Evolutionary conservation across 92 coral and sea anemone genomes (phyloP).

Genomic region (Epizoanthus stellaris): DNA sequence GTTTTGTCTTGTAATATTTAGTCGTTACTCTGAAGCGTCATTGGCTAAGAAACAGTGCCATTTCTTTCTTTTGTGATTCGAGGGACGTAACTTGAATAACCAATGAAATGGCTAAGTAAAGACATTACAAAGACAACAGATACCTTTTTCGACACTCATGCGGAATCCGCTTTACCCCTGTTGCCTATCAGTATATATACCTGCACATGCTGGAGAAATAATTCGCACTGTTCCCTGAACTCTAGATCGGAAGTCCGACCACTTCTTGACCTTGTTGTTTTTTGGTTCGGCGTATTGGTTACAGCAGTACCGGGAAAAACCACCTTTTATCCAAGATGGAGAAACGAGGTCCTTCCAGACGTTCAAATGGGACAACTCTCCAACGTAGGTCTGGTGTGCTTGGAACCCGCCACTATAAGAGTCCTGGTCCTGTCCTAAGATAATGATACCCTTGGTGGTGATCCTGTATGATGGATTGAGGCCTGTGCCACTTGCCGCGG

Average conservation of each 20-base stretch:
- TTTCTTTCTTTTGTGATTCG: too few species aligned
- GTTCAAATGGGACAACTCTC: constrained; percentile 36
- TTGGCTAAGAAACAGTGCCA: too few species aligned
- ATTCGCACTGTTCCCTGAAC: constrained; percentile 32
- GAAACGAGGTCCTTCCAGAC: constrained; percentile 37
- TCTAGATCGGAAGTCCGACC: constrained; percentile 45
- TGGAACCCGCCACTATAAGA: constrained; percentile 19
- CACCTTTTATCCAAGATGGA: not conserved
- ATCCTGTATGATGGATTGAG: constrained; percentile 30
- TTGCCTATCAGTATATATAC: too few species aligned
- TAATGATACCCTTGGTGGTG: constrained; percentile 10
- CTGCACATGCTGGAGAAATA: constrained; percentile 6
- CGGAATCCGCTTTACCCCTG: too few species aligned
- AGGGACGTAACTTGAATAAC: too few species aligned
- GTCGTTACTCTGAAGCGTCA: too few species aligned
- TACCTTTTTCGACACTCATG: too few species aligned
- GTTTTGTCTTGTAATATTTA: too few species aligned
- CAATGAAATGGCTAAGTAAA: too few species aligned
- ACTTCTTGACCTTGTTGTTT: constrained; percentile 24
- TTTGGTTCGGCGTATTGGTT: not conserved
- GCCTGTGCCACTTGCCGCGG: constrained; percentile 16
- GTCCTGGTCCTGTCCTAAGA: constrained; percentile 44
- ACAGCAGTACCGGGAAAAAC: constrained; percentile 20
- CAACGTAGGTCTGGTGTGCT: not conserved
- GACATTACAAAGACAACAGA: too few species aligned